Evolutionary conservation across 2,888 invertebrate genomes (phyloP), one percentile per base, ranked within the genome.

Genomic region (Rhimphoctona megacephalus): DNA sequence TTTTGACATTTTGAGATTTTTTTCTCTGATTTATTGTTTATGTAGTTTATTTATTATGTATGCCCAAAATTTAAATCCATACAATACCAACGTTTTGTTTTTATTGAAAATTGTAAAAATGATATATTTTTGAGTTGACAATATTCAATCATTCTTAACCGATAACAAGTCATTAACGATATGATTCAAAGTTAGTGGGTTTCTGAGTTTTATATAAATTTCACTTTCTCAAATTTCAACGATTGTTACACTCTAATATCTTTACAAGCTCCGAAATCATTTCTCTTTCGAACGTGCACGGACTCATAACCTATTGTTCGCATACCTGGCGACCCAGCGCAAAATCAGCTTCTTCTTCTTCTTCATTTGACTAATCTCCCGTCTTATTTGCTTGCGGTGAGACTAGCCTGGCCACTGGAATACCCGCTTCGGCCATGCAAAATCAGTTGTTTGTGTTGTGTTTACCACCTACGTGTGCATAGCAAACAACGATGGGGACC

Each of bases 1-100:
- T 70, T 81, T 85, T 22, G 87, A 5, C 89, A 89, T 89, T 73
- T 36, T 36, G 4, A 49, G 33, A 7, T 8, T n/a, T 49, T 30
- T 30, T 72, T 72, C 19, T 19, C 17, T 14, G 0, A 19, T 19
- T 7, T 19, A 19, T 17, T 19, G 43, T 14, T 46, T 19, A 9
- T 49, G 46, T 11, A 9, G 70, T n/a, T 46, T 17, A 46, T 43
- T 25, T 33, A 19, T 52, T 52, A 11, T 14, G 33, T 19, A 19
- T 11, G 6, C 6, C 0, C 19, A 6, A 25, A 61, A 25, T 25
- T 61, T 1, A 25, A 25, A 3, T 61, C 9, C 14, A 30, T 2
- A 30, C 22, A 61, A 61, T 30, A 61, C 14, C 61, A 61, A 61
- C 25, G 19, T 49, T 19, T 49, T n/a, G 6, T 49, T 49, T n/a